Evolutionary conservation across 2,797 vertebrate genomes (phyloP).

Genomic region (Ambastaia sidthimunki): DNA sequence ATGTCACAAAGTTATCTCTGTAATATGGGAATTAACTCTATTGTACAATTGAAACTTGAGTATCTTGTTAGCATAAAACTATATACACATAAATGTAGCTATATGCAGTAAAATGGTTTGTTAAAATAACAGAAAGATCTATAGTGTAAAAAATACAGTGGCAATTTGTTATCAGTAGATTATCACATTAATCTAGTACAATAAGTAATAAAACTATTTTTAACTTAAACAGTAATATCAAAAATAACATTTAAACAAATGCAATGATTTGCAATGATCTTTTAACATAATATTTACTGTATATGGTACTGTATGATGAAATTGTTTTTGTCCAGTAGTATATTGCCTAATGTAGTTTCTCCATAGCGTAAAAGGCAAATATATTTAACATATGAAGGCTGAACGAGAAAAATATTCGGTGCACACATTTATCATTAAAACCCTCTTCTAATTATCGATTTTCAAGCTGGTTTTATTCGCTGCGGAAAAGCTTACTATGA

Average conservation of each 20-base stretch:
- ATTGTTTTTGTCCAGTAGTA: neutral
- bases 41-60: constrained; percentile 1
- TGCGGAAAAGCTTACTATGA: constrained; percentile 2
- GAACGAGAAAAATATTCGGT: neutral
- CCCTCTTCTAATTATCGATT: constrained; percentile 5
- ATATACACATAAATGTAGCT: neutral
- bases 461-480: constrained; percentile 12
- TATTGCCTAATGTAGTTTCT: constrained; percentile 16
- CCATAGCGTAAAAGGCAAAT: neutral
- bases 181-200: too few relatives aligned
- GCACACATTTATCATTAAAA: constrained; percentile 30
- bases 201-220: too few relatives aligned
- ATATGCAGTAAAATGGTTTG: neutral
- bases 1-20: constrained; percentile 16
- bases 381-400: neutral
- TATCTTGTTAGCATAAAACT: neutral
- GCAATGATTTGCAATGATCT: too few relatives aligned
- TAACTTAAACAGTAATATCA: too few relatives aligned
- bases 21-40: neutral
- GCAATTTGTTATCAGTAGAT: too few relatives aligned
- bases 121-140: neutral
- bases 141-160: neutral
- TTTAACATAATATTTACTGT: too few relatives aligned
- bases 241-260: too few relatives aligned
- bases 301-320: too few relatives aligned